Percentiles rank a stretch among this genome's conserved stretches.
phyloP scores from a whole-genome alignment of 1,140 invertebrate genomes.

The Drosophila kohkoa region DNA sequence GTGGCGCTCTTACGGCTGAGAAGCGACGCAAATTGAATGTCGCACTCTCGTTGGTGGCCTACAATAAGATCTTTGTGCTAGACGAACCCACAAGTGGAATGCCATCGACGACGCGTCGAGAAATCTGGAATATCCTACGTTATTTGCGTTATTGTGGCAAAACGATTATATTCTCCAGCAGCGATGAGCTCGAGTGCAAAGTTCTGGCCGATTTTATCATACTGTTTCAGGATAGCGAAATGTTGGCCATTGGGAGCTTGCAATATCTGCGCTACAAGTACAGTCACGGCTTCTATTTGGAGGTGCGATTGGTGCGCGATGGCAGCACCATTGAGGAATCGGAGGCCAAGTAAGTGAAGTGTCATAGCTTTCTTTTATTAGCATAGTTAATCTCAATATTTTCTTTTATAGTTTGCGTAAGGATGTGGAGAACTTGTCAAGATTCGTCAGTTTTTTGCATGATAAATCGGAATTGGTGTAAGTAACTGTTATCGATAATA shows the following conservation, averaged over 20 bases:
- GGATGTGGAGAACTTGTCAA: slow-evolving; percentile 71
- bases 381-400: background rate
- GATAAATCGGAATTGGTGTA: slow-evolving; percentile 73
- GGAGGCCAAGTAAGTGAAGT: slow-evolving; percentile 63
- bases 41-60: slow-evolving; percentile 63
- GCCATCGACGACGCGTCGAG: slow-evolving; percentile 59
- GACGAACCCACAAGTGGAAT: slow-evolving; percentile 75
- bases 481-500: slow-evolving; percentile 27
- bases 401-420: slow-evolving; percentile 56
- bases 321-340: slow-evolving; percentile 58
- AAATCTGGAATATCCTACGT: slow-evolving; percentile 76
- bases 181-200: slow-evolving; percentile 99
- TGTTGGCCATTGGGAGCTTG: slow-evolving; percentile 90
- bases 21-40: slow-evolving; percentile 68
- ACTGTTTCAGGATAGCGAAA: slow-evolving; percentile 92
- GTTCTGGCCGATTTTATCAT: slow-evolving; percentile 95
- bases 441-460: slow-evolving; percentile 72
- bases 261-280: slow-evolving; percentile 76
- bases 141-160: slow-evolving; percentile 83
- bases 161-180: slow-evolving; percentile 96
- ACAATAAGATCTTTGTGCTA: slow-evolving; percentile 68
- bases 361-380: background rate
- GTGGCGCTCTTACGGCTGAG: slow-evolving; percentile 50
- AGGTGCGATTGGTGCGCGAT: slow-evolving; percentile 67
- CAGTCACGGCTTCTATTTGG: slow-evolving; percentile 73